Percentiles rank a stretch among this genome's conserved stretches.
phyloP scores from a whole-genome alignment of 2,888 invertebrate genomes.

The Selenia dentaria region DNA sequence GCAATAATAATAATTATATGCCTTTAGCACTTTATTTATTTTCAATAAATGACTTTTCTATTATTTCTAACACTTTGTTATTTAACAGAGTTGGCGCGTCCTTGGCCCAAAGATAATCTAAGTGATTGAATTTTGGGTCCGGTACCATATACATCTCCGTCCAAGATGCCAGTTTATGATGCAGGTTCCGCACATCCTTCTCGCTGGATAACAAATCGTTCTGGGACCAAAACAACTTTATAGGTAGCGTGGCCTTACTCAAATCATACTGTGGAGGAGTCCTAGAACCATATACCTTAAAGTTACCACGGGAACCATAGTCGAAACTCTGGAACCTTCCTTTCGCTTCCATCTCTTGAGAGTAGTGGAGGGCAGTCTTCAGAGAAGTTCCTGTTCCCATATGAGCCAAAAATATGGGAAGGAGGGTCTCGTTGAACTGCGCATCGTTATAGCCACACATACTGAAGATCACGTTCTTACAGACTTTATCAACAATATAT shows the following conservation, averaged over 20 bases:
- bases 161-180: conserved; percentile 68
- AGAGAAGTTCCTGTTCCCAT: conserved; percentile 91
- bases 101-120: conserved; percentile 88
- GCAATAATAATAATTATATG: too few species aligned
- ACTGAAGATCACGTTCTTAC: conserved; percentile 89
- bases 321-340: conserved; percentile 88
- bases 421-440: conserved; percentile 87
- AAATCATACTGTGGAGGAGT: conserved; percentile 87
- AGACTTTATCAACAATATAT: conserved; percentile 82
- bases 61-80: conserved; percentile 66
- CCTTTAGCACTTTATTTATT: too few species aligned
- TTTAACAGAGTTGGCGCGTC: conserved; percentile 86
- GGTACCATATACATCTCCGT: conserved; percentile 84
- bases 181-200: conserved; percentile 83
- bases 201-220: conserved; percentile 90
- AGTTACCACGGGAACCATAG: conserved; percentile 87
- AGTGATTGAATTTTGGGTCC: conserved; percentile 87
- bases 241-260: conserved; percentile 83
- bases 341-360: conserved; percentile 81
- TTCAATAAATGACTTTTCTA: conserved; percentile 36
- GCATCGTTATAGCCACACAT: conserved; percentile 88
- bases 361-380: conserved; percentile 89
- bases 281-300: conserved; percentile 78
- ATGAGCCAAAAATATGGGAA: conserved; percentile 89
- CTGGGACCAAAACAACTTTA: conserved; percentile 87